phyloP scores from a whole-genome alignment of 2,113 vertebrate species.

The Antechinus flavipes region DNA sequence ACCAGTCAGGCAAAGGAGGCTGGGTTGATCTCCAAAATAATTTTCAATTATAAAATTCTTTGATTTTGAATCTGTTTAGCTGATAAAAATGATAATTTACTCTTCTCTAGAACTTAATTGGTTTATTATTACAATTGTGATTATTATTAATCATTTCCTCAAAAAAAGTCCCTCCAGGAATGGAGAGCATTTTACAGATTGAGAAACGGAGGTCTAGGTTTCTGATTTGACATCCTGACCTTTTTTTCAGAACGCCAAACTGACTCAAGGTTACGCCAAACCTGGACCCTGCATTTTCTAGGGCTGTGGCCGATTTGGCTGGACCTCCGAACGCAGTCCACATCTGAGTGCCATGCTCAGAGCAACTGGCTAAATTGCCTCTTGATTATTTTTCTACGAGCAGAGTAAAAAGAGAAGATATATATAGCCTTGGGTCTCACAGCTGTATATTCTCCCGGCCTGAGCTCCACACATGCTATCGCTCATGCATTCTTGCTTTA shows the following conservation, averaged over 20 bases:
- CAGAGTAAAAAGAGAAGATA: not conserved
- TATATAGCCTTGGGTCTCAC: not conserved
- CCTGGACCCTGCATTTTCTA: conserved; percentile 6
- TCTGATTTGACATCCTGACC: not conserved
- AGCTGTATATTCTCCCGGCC: not conserved
- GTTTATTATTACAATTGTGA: not conserved
- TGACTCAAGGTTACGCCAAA: not conserved
- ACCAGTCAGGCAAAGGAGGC: not conserved
- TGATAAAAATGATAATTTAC: not conserved
- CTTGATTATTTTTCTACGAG: not conserved
- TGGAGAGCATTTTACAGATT: not conserved
- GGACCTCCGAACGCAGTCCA: not conserved
- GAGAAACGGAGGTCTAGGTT: not conserved
- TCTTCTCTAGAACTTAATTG: not conserved
- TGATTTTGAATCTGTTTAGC: not conserved
- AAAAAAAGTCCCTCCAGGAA: not conserved
- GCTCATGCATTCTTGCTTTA: conserved; percentile 9
- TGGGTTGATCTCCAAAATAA: not conserved
- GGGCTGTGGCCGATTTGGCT: not conserved
- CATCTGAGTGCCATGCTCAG: not conserved
- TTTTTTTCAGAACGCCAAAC: not conserved
- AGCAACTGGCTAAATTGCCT: not conserved
- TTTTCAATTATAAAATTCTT: not conserved
- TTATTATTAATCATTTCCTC: not conserved
- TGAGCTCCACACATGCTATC: not conserved